A percentile compares a stretch with the other conserved stretches of the same genome.
Conservation (phyloP, 2,888 invertebrate species). For the Parnassius glacialis region DNA sequence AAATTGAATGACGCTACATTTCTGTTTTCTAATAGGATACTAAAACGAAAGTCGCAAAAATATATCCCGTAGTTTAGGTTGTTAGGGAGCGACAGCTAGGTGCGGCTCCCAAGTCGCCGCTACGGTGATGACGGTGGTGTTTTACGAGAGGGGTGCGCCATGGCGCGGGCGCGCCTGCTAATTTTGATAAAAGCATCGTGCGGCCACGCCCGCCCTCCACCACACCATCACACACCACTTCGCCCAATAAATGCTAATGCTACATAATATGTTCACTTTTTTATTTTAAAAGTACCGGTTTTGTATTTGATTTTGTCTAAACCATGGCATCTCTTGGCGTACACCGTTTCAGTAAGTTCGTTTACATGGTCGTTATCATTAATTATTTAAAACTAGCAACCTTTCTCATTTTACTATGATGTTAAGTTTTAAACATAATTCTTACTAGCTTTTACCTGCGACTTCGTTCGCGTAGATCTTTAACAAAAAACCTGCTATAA, state of each 20-base stretch:
- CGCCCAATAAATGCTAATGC: constrained; percentile 53
- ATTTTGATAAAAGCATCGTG: constrained; percentile 79
- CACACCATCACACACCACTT: constrained; percentile 49
- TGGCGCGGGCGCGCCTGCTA: constrained; percentile 69
- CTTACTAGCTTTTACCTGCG: no score
- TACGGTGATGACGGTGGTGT: constrained; percentile 68
- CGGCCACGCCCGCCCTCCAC: constrained; percentile 65
- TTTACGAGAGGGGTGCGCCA: constrained; percentile 76
- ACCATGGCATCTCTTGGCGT: no score
- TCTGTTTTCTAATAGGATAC: constrained; percentile 32
- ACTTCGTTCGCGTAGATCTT: no score
- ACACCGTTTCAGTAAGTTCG: no score
- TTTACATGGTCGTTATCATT: no score
- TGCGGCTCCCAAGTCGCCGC: constrained; percentile 62
- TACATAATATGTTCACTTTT: constrained; percentile 10
- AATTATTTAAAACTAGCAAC: no score
- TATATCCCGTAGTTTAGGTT: constrained; percentile 46
- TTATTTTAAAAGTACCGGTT: constrained; percentile 1
- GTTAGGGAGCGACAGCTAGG: constrained; percentile 66
- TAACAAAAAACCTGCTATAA: no score
- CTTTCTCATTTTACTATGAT: no score
- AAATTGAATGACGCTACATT: constrained; percentile 29
- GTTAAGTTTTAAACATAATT: no score
- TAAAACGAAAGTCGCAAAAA: constrained; percentile 19
- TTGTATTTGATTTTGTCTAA: no score